Conservation (phyloP, 2,113 vertebrate genomes). For the human (Homo sapiens) region GRCh38 chr6:20576001-20576500, state of each 20-base stretch:
- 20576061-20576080: not conserved
- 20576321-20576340: constrained; percentile 12
- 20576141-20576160: not conserved
- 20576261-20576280: not conserved
- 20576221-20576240: not conserved
- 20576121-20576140: not conserved
- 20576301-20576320: not conserved
- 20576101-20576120: not conserved
- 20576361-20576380: not conserved
- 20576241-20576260: not conserved
- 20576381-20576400: not conserved
- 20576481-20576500: not conserved
- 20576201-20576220: not conserved
- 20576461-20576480: not conserved
- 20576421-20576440: not conserved
- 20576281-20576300: not conserved
- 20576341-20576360: not conserved
- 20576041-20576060: not conserved
- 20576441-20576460: not conserved
- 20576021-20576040: constrained; percentile 20
- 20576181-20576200: not conserved
- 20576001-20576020: not conserved
- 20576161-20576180: not conserved
- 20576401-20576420: not conserved
- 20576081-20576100: not conserved